Base-by-base conservation (phyloP, 2,797 vertebrate species). In the Sebastes itinus region DNA sequence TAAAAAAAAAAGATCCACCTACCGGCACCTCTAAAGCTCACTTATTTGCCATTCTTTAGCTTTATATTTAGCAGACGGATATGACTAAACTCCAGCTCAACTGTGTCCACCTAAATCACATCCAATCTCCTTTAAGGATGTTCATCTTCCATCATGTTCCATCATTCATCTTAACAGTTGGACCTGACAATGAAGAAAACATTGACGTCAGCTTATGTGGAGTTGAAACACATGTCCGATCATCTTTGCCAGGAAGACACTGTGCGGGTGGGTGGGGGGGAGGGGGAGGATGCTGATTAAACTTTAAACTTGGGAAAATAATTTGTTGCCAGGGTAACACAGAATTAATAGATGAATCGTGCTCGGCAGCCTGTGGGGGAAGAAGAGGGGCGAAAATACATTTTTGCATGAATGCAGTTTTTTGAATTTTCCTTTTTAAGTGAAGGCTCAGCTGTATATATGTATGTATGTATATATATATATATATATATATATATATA, bases 271-370 rank as follows among this genome's bases (percentile, higher is more conserved):
- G 32, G 28, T n/a, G n/a, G n/a, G n/a, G n/a, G n/a, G 64, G 28
- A 6, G 7, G 4, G 4, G 11, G 4, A 64, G 71, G 75, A 78
- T 68, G 75, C 62, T 23, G n/a, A 84, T 89, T 92, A 73, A 91
- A 92, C 70, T 91, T 91, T 87, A 89, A 90, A 92, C 77, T 86
- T 77, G 77, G 42, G 73, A 88, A 84, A 84, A 89, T 91, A 82
- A 88, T 92, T 88, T 87, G 89, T 94, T 93, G 84, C 89, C 88
- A 85, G 77, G 85, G 91, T 73, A 90, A 92, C 83, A 23, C 61
- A 77, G 65, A 87, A 88, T 92, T 84, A 89, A 87, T 87, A 78
- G 87, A 87, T 90, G 33, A 82, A 82, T 77, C 81, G 55, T 62
- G 54, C 62, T 73, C 64, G 77, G 79, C 71, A 78, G 78, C 63